phyloP scores from a whole-genome alignment of 2,888 invertebrate species.

The Phasia obesa region DNA sequence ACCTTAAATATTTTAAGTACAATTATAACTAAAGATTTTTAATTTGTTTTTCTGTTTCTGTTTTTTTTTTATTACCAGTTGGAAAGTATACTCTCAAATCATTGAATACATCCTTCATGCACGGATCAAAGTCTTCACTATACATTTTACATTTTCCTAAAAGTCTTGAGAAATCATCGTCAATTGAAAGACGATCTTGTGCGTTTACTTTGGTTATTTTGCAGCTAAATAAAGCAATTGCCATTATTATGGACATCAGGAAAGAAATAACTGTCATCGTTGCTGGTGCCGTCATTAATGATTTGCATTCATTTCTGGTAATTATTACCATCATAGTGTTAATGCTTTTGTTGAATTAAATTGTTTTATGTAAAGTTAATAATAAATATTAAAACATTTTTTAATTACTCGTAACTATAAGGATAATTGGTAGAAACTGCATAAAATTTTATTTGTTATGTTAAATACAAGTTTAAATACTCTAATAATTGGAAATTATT shows the following conservation, averaged over 20 bases:
- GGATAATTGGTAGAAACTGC: no score
- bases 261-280: neutral
- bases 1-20: conserved; percentile 83
- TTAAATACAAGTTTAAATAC: no score
- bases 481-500: no score
- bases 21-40: neutral
- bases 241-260: conserved; percentile 38
- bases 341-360: neutral
- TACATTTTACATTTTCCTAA: conserved; percentile 85
- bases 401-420: no score
- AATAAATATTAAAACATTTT: neutral
- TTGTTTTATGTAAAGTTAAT: neutral
- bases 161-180: conserved; percentile 80
- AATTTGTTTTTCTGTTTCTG: neutral
- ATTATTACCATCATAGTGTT: conserved; percentile 39
- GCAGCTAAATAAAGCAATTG: conserved; percentile 28
- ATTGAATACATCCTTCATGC: conserved; percentile 89
- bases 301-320: conserved; percentile 17
- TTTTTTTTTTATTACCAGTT: conserved; percentile 83
- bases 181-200: conserved; percentile 76
- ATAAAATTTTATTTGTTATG: no score
- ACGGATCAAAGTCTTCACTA: conserved; percentile 87
- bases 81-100: conserved; percentile 88
- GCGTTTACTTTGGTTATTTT: conserved; percentile 55
- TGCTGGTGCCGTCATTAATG: conserved; percentile 19